Evolutionary conservation across 2,888 invertebrate species (phyloP), one percentile per base, ranked within the genome.

Genomic region (Athetis lepigone): DNA sequence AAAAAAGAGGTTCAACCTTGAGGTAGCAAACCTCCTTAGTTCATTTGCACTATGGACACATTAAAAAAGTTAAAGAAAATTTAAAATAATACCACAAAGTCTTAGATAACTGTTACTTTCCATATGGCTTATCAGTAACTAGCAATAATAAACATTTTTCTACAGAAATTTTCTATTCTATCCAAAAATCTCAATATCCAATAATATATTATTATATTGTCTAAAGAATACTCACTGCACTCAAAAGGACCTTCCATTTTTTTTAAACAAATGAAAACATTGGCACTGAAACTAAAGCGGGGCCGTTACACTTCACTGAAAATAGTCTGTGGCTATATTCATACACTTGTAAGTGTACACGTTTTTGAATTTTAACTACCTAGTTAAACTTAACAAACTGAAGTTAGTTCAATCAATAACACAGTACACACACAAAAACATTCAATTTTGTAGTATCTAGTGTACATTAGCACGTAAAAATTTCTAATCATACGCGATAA

Each of bases 291-390:
- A 83, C 63, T 75, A 77, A 73, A 69, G 67, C 76, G 80, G 82
- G 74, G 65, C 70, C 75, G 91, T 90, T 88, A 87, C 83, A 85
- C 87, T 90, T 87, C 83, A 89, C 91, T 92, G 92, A 93, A 93
- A 92, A 85, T 79, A 81, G 80, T 82, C 82, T 89, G 92, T 78
- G 67, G 81, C 94, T 92, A 90, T 68, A 68, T 94, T 94, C 94
- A 94, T 81, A 76, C 79, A 75, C 83, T 87, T 77, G 49, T 69
- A 57, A 73, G 63, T 68, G 67, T 59, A 79, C 65, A 77, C 70
- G 78, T 84, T 85, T 76, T 82, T 81, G 77, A 77, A 85, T 83
- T 81, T 81, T 74, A 82, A 70, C 80, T 86, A 79, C 0, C 13
- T 29, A 29, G 29, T 33, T 33, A 33, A 33, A n/a, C n/a, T 13